phyloP scores from a whole-genome alignment of 1,140 invertebrate species.

The Tetramorium parvispinum region DNA sequence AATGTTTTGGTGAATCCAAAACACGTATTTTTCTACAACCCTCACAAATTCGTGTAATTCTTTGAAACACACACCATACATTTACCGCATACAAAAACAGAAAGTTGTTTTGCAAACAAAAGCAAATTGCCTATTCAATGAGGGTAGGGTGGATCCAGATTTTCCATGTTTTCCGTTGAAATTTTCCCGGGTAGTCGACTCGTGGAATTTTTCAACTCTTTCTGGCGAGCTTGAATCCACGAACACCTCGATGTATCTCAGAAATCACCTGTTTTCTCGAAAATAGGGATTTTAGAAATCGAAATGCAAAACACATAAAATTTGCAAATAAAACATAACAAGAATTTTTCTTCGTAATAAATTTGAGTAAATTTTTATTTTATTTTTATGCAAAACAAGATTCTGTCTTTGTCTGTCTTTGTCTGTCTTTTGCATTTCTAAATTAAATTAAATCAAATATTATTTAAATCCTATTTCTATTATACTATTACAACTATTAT shows the following conservation, averaged over 20 bases:
- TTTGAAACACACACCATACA: background rate
- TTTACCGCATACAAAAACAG: background rate
- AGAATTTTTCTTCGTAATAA: background rate
- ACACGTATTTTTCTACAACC: background rate
- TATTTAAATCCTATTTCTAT: background rate
- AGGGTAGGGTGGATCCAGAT: background rate
- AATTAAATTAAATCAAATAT: background rate
- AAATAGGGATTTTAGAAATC: background rate
- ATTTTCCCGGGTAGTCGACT: background rate
- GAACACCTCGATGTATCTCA: background rate
- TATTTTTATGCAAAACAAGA: background rate
- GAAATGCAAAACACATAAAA: background rate
- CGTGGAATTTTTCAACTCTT: slow-evolving; percentile 43
- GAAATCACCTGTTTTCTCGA: background rate
- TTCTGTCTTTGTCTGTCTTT: background rate
- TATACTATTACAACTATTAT: background rate
- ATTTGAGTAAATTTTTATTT: background rate
- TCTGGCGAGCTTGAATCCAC: background rate
- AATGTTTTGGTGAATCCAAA: background rate
- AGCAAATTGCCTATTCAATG: slow-evolving; percentile 24
- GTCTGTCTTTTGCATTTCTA: background rate
- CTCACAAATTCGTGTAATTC: background rate
- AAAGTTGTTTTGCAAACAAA: slow-evolving; percentile 4
- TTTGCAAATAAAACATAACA: background rate
- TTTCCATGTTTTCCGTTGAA: slow-evolving; percentile 5